Conservation (phyloP, 1,140 invertebrate species). For the Mylabris phalerata region DNA sequence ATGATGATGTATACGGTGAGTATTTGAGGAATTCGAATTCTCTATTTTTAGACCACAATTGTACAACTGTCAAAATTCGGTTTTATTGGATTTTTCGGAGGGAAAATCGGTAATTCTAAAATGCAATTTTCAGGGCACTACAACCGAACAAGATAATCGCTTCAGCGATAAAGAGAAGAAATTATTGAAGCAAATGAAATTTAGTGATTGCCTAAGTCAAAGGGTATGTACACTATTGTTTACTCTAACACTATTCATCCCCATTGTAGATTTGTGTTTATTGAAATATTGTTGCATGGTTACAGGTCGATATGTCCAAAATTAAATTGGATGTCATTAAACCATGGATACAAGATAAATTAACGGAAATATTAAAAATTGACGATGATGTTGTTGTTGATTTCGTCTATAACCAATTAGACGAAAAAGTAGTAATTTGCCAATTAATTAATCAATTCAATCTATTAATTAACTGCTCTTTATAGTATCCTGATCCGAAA, state of each 20-base stretch:
- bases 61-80: neutral
- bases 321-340: conserved; percentile 97
- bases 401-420: conserved; percentile 98
- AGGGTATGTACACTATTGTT: conserved; percentile 55
- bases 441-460: neutral
- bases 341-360: conserved; percentile 96
- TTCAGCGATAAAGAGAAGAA: conserved; percentile 99
- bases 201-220: conserved; percentile 83
- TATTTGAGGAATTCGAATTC: neutral
- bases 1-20: conserved; percentile 52
- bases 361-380: conserved; percentile 90
- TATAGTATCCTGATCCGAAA: conserved; percentile 88
- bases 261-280: conserved; percentile 10
- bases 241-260: neutral
- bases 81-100: neutral
- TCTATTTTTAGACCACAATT: neutral
- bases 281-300: conserved; percentile 26
- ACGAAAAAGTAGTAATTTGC: conserved; percentile 68
- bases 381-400: conserved; percentile 98
- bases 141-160: conserved; percentile 95
- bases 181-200: conserved; percentile 97
- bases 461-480: conserved; percentile 16
- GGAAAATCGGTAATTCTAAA: conserved; percentile 2
- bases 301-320: conserved; percentile 95
- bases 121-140: conserved; percentile 74